These are phyloP conservation scores for Aptenodytes patagonicus DNA, from an alignment of 2,113 vertebrate genomes.

Conservation along the genomic window DNA sequence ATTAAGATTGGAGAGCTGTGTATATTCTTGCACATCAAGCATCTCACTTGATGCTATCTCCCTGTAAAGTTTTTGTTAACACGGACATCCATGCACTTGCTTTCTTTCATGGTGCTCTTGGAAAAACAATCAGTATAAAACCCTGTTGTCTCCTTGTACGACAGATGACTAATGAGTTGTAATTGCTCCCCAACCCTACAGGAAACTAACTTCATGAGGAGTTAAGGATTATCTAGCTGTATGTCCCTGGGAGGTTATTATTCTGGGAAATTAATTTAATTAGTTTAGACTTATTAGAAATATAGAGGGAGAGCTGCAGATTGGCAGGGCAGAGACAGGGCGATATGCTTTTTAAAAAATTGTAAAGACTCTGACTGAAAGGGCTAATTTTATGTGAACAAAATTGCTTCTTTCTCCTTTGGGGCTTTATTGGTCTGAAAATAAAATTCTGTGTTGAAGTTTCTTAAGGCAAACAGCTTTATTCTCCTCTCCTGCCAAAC, in stretches of 20 bases:
- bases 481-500: neutral
- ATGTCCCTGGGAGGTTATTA: constrained; percentile 65
- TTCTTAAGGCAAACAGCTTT: constrained; percentile 13
- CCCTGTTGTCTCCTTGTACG: neutral
- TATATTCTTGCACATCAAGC: neutral
- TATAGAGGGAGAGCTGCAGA: constrained; percentile 37
- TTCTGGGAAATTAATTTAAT: constrained; percentile 75
- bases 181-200: constrained; percentile 67
- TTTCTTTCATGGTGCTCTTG: neutral
- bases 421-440: constrained; percentile 3
- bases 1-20: neutral
- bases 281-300: constrained; percentile 64
- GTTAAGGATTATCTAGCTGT: constrained; percentile 54
- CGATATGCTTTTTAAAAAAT: neutral
- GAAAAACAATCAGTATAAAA: neutral
- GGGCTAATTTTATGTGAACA: neutral
- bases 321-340: constrained; percentile 24
- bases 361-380: neutral
- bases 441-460: neutral
- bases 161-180: constrained; percentile 58
- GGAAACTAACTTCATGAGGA: constrained; percentile 48
- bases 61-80: neutral
- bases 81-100: neutral
- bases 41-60: neutral
- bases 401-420: neutral